Evolutionary conservation across 1,140 invertebrate species (phyloP), one percentile per base, ranked within the genome.

Genomic region (Listronotus oregonensis): DNA sequence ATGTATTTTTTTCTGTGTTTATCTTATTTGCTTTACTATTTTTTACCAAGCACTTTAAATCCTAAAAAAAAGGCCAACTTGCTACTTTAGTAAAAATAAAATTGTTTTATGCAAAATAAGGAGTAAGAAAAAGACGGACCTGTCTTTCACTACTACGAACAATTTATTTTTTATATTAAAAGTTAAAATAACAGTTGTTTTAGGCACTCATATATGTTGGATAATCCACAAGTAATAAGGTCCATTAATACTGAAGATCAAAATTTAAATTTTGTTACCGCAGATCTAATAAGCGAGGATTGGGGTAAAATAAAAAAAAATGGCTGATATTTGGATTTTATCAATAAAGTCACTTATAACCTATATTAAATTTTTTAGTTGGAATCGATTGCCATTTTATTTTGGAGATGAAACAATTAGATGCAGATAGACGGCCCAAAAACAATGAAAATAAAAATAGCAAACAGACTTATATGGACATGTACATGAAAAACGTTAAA

Each of bases 251-350:
- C 68, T 17, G 44, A 59, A 50, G 51, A 56, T 10, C 9, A 15
- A 3, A 51, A 65, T 18, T 1, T 64, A 1, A 39, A 64, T 17
- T 64, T 55, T 43, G 59, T 75, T n/a, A 57, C 50, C 43, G 72
- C 67, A 18, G 49, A 72, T 61, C 74, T 74, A 55, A 68, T 76
- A 10, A 76, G 73, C 46, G 71, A 75, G 31, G 66, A 74, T 59
- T 75, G 71, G 70, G 73, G 73, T 76, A 69, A 72, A 14, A 21
- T 40, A 27, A 40, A n/a, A 18, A 37, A 15, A 14, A n/a, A 34
- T 27, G 21, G 5, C 2, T 27, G 21, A 27, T 5, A 27, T 27
- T 27, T 27, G 5, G 5, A 27, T 27, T 27, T 27, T 27, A 27
- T 27, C 1, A 27, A 27, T 27, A 27, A 27, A 27, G 21, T 27